Conservation (phyloP, 1,140 invertebrate species). For the Bombus breviceps region DNA sequence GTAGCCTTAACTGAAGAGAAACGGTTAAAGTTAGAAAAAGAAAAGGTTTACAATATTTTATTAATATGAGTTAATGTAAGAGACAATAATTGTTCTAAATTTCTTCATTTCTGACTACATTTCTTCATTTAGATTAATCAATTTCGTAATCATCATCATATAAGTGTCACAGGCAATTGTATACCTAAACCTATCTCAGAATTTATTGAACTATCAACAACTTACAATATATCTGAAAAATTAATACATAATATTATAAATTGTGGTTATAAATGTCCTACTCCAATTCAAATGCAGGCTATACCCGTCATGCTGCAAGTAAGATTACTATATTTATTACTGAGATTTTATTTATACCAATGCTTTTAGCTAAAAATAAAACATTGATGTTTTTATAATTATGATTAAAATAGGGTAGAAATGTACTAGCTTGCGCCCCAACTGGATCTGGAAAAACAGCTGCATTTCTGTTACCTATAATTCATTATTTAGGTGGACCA, state of each 20-base stretch:
- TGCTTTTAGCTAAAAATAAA: constrained; percentile 24
- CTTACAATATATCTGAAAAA: constrained; percentile 84
- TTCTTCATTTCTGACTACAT: no score
- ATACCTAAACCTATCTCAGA: constrained; percentile 88
- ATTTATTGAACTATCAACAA: constrained; percentile 87
- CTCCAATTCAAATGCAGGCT: constrained; percentile 97
- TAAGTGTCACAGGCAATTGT: constrained; percentile 90
- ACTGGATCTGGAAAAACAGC: constrained; percentile 95
- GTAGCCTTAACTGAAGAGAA: constrained; percentile 79
- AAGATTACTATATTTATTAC: constrained; percentile 58
- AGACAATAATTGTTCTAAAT: constrained; percentile 41
- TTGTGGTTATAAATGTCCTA: constrained; percentile 91
- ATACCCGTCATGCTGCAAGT: constrained; percentile 93
- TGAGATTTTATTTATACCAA: neutral
- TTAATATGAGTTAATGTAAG: constrained; percentile 35
- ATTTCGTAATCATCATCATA: constrained; percentile 89
- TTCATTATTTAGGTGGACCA: constrained; percentile 87
- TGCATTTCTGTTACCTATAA: constrained; percentile 92
- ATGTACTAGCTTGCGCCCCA: constrained; percentile 96
- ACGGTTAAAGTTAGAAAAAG: constrained; percentile 79
- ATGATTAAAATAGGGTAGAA: constrained; percentile 85
- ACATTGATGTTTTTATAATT: constrained; percentile 61
- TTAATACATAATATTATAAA: constrained; percentile 89
- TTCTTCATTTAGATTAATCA: constrained; percentile 86
- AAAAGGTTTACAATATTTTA: constrained; percentile 79